Base-by-base conservation (phyloP, 2,113 vertebrate species). In the Nothobranchius furzeri region DNA sequence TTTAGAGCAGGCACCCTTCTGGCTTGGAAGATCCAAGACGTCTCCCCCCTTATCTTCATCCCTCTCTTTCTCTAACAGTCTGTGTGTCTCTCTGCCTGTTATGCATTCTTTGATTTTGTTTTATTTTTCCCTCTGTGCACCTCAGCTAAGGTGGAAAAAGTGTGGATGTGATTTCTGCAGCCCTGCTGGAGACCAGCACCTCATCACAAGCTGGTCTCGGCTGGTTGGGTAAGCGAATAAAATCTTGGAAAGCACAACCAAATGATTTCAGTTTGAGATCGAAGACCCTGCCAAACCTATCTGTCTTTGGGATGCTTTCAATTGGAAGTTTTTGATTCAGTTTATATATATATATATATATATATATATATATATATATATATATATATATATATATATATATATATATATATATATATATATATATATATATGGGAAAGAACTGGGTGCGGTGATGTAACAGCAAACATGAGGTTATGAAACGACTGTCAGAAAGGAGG, bases 131-230 rank as follows among this genome's bases (percentile, higher is more conserved):
- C 43, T 61, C 58, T 60, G 77, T 81, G 60, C 75, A 73, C 74
- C 68, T 75, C 57, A 58, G 68, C 73, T 81, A 79, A 85, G 78
- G 87, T 89, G 75, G 87, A 54, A 83, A 83, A 76, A 79, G 79
- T 67, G n/a, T 70, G 78, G 78, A 85, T 88, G 84, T 68, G 85
- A 89, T 91, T 91, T 90, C 81, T 83, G 64, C 62, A 86, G 78
- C 85, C 75, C 87, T 74, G 88, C 61, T 84, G 84, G 88, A 90
- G 83, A 80, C 83, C 85, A 79, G 67, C 75, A 86, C 82, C 85
- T 92, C 83, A 88, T 90, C 87, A 87, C 73, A 76, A 78, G 76
- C 79, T 70, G 81, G 84, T 88, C 76, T 86, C 80, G 76, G 80
- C 83, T 82, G 84, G 83, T 83, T 85, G 73, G 79, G 81, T 37